Conservation (phyloP, 2,888 invertebrate genomes). For the Cryptus armator region DNA sequence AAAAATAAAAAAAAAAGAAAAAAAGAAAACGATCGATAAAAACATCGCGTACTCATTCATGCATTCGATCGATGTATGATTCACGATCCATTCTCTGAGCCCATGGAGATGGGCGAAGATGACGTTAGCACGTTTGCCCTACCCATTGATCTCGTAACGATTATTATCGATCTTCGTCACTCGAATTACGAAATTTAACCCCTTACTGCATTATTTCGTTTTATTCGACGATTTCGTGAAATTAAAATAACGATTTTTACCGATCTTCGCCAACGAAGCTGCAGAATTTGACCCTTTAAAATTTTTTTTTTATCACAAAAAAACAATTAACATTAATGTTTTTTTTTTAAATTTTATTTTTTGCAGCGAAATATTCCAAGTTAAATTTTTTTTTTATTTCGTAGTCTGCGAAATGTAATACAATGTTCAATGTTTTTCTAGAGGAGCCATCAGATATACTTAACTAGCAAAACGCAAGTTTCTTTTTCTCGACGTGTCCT, state of each 20-base stretch:
- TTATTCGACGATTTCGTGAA: not conserved
- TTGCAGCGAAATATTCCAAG: not conserved
- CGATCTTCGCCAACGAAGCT: too few relatives aligned
- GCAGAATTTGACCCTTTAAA: too few relatives aligned
- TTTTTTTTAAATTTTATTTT: too few relatives aligned
- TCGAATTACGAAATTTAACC: not conserved
- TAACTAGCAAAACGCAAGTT: conserved; percentile 6
- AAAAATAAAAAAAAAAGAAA: conserved; percentile 12
- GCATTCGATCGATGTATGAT: conserved; percentile 74
- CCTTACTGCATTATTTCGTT: not conserved
- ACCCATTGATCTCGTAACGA: not conserved
- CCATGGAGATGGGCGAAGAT: conserved; percentile 59
- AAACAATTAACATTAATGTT: too few relatives aligned
- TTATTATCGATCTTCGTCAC: not conserved
- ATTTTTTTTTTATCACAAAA: too few relatives aligned
- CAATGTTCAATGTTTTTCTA: not conserved
- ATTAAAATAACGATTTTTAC: too few relatives aligned
- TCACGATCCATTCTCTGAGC: conserved; percentile 70
- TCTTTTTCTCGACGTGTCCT: conserved; percentile 20
- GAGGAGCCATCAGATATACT: not conserved
- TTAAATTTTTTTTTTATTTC: not conserved
- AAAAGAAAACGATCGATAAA: conserved; percentile 24
- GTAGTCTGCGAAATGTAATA: not conserved
- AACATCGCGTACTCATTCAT: conserved; percentile 71
- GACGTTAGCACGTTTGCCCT: conserved; percentile 11